Evolutionary conservation across 2,113 vertebrate genomes (phyloP), one percentile per base, ranked within the genome.

Genomic region (Ochotona princeps): DNA sequence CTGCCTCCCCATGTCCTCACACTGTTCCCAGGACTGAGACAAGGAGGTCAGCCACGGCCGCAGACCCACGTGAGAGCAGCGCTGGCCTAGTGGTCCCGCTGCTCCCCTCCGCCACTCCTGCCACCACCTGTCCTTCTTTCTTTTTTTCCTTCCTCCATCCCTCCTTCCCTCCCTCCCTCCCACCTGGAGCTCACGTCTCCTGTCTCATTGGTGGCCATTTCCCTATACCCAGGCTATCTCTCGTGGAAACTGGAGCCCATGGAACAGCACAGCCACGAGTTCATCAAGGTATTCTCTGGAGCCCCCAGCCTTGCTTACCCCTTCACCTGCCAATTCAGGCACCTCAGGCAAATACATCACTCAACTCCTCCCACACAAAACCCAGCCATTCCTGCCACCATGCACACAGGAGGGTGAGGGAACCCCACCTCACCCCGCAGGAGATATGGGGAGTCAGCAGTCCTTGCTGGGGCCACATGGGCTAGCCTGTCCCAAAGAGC

Each of bases 191-290:
- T 21, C 44, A 7, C 21, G 8, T 20, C 60, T 74, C 76, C 67
- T 8, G 21, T 26, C 32, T 83, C 1, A 0, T 51, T 30, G 18
- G 70, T 7, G 2, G 25, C 78, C 75, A 30, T 44, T 61, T 61
- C 65, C 51, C 63, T 65, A 3, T 11, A 7, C 69, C 28, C 92
- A 99, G 99, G 97, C 84, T 98, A 98, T 51, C 49, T 99, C 49
- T 98, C 98, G 0, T 92, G 66, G 54, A 97, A 96, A 1, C 96
- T 99, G 96, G 98, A 98, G 90, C 97, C 98, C 65, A 86, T 99
- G 70, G 98, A 99, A 91, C 98, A 99, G 49, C 97, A 98, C 12
- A 97, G 97, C 85, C 97, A 98, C 13, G 99, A 99, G 93, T 99
- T 98, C 90, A 91, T 99, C 69, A 98, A 98, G 98, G 99, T 99